Conservation (phyloP, 2,797 vertebrate species). For the Lerista edwardsae region DNA sequence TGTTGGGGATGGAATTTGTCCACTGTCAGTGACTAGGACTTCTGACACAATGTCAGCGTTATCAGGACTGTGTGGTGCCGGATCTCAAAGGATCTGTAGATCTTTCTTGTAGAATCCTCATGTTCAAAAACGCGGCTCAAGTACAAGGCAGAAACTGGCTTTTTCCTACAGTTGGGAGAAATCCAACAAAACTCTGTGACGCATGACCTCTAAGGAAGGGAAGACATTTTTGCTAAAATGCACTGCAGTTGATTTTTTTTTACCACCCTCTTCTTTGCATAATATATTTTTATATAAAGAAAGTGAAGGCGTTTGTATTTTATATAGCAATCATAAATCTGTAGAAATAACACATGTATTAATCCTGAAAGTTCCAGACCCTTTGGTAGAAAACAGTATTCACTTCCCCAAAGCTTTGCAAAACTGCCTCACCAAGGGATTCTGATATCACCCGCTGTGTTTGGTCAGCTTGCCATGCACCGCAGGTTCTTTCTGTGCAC, state of each 20-base stretch:
- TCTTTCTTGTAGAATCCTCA: not conserved
- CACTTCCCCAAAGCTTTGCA: not conserved
- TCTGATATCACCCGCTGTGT: not conserved
- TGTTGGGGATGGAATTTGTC: not conserved
- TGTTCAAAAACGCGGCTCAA: too few relatives aligned
- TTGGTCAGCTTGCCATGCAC: not conserved
- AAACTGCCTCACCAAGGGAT: not conserved
- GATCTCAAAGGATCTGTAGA: not conserved
- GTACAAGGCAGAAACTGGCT: not conserved
- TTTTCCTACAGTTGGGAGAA: not conserved
- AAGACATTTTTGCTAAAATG: slow-evolving; percentile 56
- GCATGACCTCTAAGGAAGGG: slow-evolving; percentile 47
- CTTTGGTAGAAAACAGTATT: slow-evolving; percentile 63
- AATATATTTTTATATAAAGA: slow-evolving; percentile 76
- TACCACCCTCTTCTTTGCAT: slow-evolving; percentile 61
- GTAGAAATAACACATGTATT: slow-evolving; percentile 63
- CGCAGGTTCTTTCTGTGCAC: not conserved
- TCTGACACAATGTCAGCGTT: not conserved
- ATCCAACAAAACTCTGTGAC: slow-evolving; percentile 42
- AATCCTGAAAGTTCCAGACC: slow-evolving; percentile 63
- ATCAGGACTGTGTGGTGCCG: not conserved
- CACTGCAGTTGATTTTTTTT: slow-evolving; percentile 69
- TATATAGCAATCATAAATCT: slow-evolving; percentile 74
- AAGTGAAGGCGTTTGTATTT: slow-evolving; percentile 76
- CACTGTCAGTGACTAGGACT: not conserved